Conservation (phyloP, 2,113 vertebrate species). For the Dunckerocampus dactyliophorus region DNA sequence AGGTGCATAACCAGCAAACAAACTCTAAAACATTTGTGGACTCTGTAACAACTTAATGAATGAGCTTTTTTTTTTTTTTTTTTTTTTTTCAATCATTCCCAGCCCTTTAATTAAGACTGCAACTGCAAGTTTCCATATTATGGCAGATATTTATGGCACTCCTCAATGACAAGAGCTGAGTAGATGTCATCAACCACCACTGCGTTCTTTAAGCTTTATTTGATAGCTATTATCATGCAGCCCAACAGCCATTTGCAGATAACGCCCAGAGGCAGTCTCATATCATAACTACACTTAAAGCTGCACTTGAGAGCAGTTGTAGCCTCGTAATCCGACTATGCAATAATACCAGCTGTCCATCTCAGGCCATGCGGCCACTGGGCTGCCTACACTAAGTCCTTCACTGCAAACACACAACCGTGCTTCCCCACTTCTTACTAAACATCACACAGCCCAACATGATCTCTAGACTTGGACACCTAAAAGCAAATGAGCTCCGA, state of each 20-base stretch:
- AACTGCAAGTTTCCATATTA: slow-evolving; percentile 46
- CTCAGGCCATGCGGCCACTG: slow-evolving; percentile 37
- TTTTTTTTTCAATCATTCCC: slow-evolving; percentile 39
- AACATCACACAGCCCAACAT: slow-evolving; percentile 38
- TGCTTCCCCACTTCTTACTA: slow-evolving; percentile 1
- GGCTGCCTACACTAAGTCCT: slow-evolving; percentile 50
- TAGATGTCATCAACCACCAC: slow-evolving; percentile 49
- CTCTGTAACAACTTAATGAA: slow-evolving; percentile 43
- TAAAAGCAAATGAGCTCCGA: slow-evolving; percentile 28
- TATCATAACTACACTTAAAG: slow-evolving; percentile 65
- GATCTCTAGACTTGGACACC: slow-evolving; percentile 31
- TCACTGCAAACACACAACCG: slow-evolving; percentile 36
- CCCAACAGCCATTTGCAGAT: slow-evolving; percentile 65
- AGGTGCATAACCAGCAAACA: too few species aligned
- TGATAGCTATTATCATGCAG: slow-evolving; percentile 60
- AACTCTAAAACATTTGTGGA: slow-evolving; percentile 1
- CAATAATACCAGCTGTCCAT: slow-evolving; percentile 64
- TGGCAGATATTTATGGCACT: slow-evolving; percentile 44
- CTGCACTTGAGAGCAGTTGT: slow-evolving; percentile 56
- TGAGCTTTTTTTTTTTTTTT: slow-evolving; percentile 54
- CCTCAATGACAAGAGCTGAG: slow-evolving; percentile 55
- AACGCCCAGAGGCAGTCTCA: slow-evolving; percentile 60
- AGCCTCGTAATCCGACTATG: slow-evolving; percentile 68
- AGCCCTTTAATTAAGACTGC: slow-evolving; percentile 60
- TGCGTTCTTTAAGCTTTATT: slow-evolving; percentile 61